Evolutionary conservation across 2,888 invertebrate genomes (phyloP).

Genomic region (Eupithecia exiguata): DNA sequence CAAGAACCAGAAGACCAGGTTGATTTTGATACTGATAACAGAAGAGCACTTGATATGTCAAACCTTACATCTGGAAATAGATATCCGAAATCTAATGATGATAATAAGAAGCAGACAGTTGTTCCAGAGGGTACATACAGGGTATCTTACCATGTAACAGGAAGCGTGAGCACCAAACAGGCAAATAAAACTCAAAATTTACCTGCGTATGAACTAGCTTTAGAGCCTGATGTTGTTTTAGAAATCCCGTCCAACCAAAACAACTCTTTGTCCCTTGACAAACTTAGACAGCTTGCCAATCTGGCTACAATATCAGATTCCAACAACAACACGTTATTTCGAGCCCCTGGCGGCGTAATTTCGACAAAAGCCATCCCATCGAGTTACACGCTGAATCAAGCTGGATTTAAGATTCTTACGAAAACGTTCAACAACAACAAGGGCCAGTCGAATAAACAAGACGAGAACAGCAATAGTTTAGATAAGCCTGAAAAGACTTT

Average conservation of each 20-base stretch:
- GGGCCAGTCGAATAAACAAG: constrained; percentile 75
- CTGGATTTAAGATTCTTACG: constrained; percentile 86
- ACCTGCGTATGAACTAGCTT: constrained; percentile 73
- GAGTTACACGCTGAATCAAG: constrained; percentile 85
- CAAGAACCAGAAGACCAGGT: constrained; percentile 50
- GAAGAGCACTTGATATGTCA: constrained; percentile 49
- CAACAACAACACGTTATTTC: constrained; percentile 79
- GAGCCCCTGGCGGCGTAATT: constrained; percentile 78
- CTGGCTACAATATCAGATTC: constrained; percentile 83
- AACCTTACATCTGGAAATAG: constrained; percentile 59
- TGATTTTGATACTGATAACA: constrained; percentile 54
- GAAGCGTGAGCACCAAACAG: constrained; percentile 78
- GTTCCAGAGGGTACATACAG: constrained; percentile 77
- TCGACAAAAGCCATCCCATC: constrained; percentile 85
- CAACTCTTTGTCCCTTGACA: constrained; percentile 72
- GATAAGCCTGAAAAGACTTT: constrained; percentile 70
- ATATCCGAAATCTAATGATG: constrained; percentile 71
- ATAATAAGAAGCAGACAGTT: constrained; percentile 52
- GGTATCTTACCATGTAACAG: constrained; percentile 79
- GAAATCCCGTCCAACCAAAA: constrained; percentile 76
- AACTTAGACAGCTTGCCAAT: constrained; percentile 82
- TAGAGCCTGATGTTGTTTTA: constrained; percentile 76
- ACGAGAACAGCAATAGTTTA: constrained; percentile 65
- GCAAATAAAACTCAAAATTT: constrained; percentile 75
- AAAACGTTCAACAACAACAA: constrained; percentile 85